Conservation (phyloP, 2,797 vertebrate species). For the Bovichtus diacanthus region DNA sequence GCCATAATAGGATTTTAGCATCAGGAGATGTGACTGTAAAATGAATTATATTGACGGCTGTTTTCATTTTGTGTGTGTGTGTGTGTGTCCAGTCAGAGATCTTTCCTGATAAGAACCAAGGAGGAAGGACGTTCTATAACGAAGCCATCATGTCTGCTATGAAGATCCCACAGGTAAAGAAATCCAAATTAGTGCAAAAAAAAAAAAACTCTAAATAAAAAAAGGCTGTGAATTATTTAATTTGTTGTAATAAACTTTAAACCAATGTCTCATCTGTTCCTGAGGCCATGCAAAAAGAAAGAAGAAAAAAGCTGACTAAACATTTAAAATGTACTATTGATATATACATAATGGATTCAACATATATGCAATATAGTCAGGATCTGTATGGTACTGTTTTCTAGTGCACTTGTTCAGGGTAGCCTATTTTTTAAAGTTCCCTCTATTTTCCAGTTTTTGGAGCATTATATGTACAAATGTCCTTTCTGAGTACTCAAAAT, state of each 20-base stretch:
- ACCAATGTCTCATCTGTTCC: not conserved
- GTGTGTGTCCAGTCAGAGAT: conserved; percentile 87
- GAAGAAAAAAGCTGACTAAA: not conserved
- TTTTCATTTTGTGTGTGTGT: conserved; percentile 1
- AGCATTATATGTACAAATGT: not conserved
- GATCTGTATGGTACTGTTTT: not conserved
- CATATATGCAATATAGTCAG: not conserved
- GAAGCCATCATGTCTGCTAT: conserved; percentile 92
- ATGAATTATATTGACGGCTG: not conserved
- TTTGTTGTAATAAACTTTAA: not conserved
- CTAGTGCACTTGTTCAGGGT: not conserved
- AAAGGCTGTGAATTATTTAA: not conserved
- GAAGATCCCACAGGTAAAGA: conserved; percentile 91
- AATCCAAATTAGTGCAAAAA: not conserved
- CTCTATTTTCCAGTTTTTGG: not conserved
- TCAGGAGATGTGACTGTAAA: not conserved
- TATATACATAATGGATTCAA: not conserved
- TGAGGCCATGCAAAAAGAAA: not conserved
- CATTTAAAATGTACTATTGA: not conserved
- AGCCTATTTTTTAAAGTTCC: not conserved
- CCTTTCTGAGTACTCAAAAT: not conserved
- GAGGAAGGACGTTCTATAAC: conserved; percentile 89
- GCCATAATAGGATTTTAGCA: not conserved
- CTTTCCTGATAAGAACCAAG: conserved; percentile 92
- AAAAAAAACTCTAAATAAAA: not conserved